Evolutionary conservation across 2,797 vertebrate genomes (phyloP).

Genomic region (Prionace glauca): DNA sequence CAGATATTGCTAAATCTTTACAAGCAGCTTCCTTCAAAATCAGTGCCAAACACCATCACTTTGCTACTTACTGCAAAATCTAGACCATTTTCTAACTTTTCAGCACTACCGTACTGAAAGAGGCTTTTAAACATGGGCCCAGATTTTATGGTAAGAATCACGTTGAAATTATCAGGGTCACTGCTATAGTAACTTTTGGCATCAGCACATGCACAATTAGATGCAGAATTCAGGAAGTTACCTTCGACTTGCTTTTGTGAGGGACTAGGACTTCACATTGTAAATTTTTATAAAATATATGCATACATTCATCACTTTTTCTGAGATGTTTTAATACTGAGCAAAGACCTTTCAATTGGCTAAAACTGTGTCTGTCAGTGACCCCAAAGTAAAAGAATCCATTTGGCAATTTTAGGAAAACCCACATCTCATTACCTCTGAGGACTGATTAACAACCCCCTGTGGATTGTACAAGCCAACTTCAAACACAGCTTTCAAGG

Average conservation of each 20-base stretch:
- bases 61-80: neutral
- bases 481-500: too few species aligned
- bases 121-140: neutral
- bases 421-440: too few species aligned
- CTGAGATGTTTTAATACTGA: too few species aligned
- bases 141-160: neutral
- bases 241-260: neutral
- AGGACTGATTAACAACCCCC: too few species aligned
- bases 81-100: neutral
- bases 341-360: too few species aligned
- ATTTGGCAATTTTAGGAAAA: too few species aligned
- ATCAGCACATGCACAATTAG: neutral
- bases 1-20: neutral
- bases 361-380: too few species aligned
- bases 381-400: too few species aligned
- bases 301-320: too few species aligned
- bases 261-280: too few species aligned
- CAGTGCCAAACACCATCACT: neutral
- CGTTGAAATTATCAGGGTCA: neutral
- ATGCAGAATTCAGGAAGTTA: neutral
- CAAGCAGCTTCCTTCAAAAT: neutral
- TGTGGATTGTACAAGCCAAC: too few species aligned
- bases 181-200: neutral
- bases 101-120: neutral
- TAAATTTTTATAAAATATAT: too few species aligned